Conservation (phyloP, 2,888 invertebrate species). For the Diloba caeruleocephala region DNA sequence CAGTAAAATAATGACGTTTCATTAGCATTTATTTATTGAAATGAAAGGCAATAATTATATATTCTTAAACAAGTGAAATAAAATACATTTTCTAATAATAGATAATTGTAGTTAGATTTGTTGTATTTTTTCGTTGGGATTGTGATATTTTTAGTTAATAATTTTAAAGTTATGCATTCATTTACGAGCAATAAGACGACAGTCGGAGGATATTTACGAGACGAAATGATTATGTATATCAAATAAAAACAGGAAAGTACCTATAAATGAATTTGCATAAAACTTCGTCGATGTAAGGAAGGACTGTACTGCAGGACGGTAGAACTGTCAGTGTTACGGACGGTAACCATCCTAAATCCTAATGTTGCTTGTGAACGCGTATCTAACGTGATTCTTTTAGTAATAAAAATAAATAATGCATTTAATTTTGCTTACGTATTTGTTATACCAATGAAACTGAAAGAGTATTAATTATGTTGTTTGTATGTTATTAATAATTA, state of each 20-base stretch:
- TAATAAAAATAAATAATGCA: too few relatives aligned
- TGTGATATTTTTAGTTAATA: constrained; percentile 42
- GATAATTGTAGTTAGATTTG: constrained; percentile 29
- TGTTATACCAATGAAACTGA: constrained; percentile 45
- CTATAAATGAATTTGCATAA: too few relatives aligned
- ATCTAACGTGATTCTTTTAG: constrained; percentile 30
- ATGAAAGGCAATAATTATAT: constrained; percentile 44
- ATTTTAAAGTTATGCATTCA: constrained; percentile 21
- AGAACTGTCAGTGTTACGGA: too few relatives aligned
- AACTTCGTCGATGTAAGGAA: too few relatives aligned
- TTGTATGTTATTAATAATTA: constrained; percentile 36
- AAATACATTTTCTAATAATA: constrained; percentile 28
- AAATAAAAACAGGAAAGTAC: too few relatives aligned
- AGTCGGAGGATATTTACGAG: neutral
- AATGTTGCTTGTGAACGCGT: constrained; percentile 16
- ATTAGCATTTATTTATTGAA: constrained; percentile 31
- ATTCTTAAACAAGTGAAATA: constrained; percentile 40
- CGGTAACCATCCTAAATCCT: too few relatives aligned
- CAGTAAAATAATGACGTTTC: constrained; percentile 16
- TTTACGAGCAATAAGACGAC: constrained; percentile 3
- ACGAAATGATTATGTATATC: too few relatives aligned
- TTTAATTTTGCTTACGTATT: constrained; percentile 37
- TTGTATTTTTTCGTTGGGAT: constrained; percentile 26
- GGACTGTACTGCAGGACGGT: too few relatives aligned
- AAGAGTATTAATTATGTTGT: constrained; percentile 43